Evolutionary conservation across 2,797 vertebrate species (phyloP).

Genomic region (Manis crassicaudata): DNA sequence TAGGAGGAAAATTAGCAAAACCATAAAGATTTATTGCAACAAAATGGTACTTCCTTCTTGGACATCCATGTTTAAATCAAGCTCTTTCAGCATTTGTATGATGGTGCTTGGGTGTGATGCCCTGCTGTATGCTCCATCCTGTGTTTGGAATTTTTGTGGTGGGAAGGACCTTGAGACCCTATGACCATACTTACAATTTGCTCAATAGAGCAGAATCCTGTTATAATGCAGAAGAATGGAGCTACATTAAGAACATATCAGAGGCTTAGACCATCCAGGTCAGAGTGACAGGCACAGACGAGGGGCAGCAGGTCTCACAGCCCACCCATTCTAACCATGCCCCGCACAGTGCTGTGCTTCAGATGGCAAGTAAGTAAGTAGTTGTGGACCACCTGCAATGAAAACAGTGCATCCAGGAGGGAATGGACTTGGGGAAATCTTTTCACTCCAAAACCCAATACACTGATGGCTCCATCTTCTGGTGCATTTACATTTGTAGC

Average conservation of each 20-base stretch:
- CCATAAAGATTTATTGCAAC: not conserved
- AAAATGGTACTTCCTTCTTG: not conserved
- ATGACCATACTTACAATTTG: not conserved
- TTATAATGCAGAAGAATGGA: not conserved
- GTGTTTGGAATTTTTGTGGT: not conserved
- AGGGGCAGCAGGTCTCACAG: rapidly evolving
- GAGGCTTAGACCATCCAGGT: not conserved
- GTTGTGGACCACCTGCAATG: not conserved
- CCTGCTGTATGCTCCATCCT: not conserved
- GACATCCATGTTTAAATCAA: not conserved
- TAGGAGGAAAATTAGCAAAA: constrained; percentile 18
- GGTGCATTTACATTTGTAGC: not conserved
- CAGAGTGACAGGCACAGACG: not conserved
- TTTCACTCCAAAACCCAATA: not conserved
- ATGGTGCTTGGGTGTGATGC: not conserved
- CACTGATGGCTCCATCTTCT: not conserved
- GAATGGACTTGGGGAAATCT: not conserved
- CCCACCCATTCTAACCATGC: not conserved
- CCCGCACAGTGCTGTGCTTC: not conserved
- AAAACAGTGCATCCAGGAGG: not conserved
- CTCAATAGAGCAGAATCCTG: not conserved
- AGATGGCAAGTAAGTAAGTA: not conserved
- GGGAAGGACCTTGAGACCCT: not conserved
- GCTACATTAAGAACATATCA: not conserved
- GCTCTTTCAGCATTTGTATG: not conserved